Conservation (phyloP, 2,888 invertebrate species). For the Magallana nippona region DNA sequence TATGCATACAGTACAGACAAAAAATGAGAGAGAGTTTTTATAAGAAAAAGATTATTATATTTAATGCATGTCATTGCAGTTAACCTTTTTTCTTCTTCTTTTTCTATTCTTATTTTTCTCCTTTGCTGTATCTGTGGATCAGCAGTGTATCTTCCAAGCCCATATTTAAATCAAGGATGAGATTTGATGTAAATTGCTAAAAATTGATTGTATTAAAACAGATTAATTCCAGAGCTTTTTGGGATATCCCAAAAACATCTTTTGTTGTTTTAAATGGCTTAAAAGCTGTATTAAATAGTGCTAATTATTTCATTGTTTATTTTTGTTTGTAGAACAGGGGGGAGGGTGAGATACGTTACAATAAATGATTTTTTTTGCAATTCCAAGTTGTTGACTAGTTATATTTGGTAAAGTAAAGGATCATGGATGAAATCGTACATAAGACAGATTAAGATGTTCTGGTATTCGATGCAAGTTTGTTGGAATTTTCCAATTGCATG, state of each 20-base stretch:
- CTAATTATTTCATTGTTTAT: conserved; percentile 36
- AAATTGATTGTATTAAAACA: background rate
- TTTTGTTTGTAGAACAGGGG: conserved; percentile 38
- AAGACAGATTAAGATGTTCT: too few relatives aligned
- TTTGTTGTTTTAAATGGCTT: conserved; percentile 8
- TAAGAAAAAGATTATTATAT: background rate
- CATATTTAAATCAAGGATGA: background rate
- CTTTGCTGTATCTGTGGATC: conserved; percentile 8
- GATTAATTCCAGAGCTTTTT: conserved; percentile 18
- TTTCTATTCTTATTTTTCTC: background rate
- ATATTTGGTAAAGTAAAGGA: background rate
- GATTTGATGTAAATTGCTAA: background rate
- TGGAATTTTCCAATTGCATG: too few relatives aligned
- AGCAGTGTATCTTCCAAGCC: background rate
- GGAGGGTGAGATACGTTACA: conserved; percentile 41
- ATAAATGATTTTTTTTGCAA: conserved; percentile 14
- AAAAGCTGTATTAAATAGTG: conserved; percentile 19
- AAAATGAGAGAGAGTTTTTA: conserved; percentile 24
- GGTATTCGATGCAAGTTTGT: too few relatives aligned
- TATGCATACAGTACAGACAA: conserved; percentile 19
- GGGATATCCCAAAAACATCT: background rate
- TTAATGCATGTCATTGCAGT: conserved; percentile 24
- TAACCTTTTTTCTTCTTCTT: background rate
- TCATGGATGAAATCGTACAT: too few relatives aligned
- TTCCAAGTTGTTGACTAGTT: background rate